phyloP scores from a whole-genome alignment of 2,797 vertebrate genomes.

The Uromys caudimaculatus region DNA sequence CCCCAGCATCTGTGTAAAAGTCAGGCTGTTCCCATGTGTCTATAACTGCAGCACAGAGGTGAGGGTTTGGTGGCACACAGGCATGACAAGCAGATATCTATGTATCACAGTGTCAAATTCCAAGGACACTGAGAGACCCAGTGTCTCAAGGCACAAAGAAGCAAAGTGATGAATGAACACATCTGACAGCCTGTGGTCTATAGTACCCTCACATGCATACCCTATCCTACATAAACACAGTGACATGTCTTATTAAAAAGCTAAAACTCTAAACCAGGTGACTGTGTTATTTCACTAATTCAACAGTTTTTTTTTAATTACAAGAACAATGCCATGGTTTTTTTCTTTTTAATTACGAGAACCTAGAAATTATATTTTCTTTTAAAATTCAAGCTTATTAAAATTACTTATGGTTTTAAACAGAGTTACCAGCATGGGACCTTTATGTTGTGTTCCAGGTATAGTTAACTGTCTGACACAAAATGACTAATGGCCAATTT shows the following conservation, averaged over 20 bases:
- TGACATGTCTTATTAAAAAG: not conserved
- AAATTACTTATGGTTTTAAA: not conserved
- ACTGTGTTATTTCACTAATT: not conserved
- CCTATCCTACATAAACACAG: not conserved
- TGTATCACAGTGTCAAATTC: too few relatives aligned
- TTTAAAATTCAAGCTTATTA: not conserved
- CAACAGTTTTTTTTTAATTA: not conserved
- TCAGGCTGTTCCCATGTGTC: too few relatives aligned
- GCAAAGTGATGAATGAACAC: too few relatives aligned
- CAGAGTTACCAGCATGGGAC: not conserved
- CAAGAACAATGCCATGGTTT: too few relatives aligned
- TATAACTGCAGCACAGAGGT: not conserved
- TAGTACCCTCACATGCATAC: not conserved
- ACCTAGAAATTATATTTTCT: not conserved
- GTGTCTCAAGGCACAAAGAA: not conserved
- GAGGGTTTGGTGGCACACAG: too few relatives aligned
- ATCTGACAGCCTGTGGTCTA: not conserved
- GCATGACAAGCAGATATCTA: not conserved
- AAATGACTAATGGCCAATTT: not conserved
- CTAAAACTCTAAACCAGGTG: not conserved
- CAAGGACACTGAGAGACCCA: not conserved
- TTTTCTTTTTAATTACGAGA: not conserved
- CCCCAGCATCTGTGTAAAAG: not conserved
- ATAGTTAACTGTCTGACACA: not conserved
- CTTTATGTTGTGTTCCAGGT: not conserved